Evolutionary conservation across 2,797 vertebrate genomes (phyloP).

Genomic region (Macrochelys suwanniensis): DNA sequence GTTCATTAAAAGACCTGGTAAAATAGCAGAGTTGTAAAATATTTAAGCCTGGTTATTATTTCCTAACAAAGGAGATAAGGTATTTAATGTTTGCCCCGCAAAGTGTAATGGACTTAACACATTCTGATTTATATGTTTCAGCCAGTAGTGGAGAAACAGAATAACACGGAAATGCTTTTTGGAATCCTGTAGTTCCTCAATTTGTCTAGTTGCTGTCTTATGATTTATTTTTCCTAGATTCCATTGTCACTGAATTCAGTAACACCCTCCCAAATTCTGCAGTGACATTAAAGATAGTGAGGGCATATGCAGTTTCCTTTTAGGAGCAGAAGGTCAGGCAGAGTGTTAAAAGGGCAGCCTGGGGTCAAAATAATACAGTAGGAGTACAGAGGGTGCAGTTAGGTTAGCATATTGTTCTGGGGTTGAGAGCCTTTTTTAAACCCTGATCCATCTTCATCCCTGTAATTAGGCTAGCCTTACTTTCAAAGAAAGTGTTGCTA

Average conservation of each 20-base stretch:
- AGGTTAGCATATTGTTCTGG: conserved; percentile 78
- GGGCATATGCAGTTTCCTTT: conserved; percentile 81
- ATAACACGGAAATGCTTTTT: conserved; percentile 61
- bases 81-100: conserved; percentile 64
- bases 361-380: conserved; percentile 86
- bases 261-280: conserved; percentile 79
- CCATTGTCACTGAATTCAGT: conserved; percentile 81
- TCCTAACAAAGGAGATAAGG: conserved; percentile 35
- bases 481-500: conserved; percentile 81
- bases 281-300: conserved; percentile 79
- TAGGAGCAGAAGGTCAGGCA: conserved; percentile 84
- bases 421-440: conserved; percentile 74
- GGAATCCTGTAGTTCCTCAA: conserved; percentile 80
- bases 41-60: background rate
- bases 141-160: conserved; percentile 73
- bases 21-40: background rate
- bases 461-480: conserved; percentile 62
- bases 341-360: conserved; percentile 84
- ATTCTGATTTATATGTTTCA: conserved; percentile 84
- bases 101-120: conserved; percentile 74
- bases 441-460: conserved; percentile 81
- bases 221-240: conserved; percentile 89
- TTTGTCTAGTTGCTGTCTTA: conserved; percentile 81
- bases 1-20: background rate
- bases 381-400: conserved; percentile 75